Conservation (phyloP, 2,113 vertebrate species). For the Coreoperca whiteheadi region DNA sequence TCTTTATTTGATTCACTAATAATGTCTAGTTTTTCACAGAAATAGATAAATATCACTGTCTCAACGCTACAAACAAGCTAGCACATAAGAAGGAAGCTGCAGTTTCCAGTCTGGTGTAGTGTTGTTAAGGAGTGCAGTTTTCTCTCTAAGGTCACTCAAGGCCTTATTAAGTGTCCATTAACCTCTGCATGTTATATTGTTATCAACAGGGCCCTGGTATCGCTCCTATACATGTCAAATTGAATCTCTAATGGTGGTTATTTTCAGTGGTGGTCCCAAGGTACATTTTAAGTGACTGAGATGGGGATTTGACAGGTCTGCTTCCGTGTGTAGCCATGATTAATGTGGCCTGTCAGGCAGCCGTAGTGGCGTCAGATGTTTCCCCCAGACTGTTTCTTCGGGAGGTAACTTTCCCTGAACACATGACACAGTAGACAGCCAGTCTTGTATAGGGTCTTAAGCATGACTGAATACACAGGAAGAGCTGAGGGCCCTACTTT, state of each 20-base stretch:
- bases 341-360: constrained; percentile 82
- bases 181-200: constrained; percentile 64
- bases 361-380: constrained; percentile 80
- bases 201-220: constrained; percentile 65
- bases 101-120: constrained; percentile 9
- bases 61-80: background rate
- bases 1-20: background rate
- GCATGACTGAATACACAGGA: constrained; percentile 67
- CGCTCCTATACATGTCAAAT: constrained; percentile 77
- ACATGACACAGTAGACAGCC: constrained; percentile 76
- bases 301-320: constrained; percentile 80
- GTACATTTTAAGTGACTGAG: constrained; percentile 82
- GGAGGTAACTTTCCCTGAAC: constrained; percentile 80
- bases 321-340: constrained; percentile 78
- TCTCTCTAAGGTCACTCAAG: constrained; percentile 55
- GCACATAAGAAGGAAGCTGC: background rate
- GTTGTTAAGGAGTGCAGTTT: constrained; percentile 36
- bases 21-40: background rate
- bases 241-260: constrained; percentile 79
- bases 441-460: constrained; percentile 70
- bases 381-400: constrained; percentile 81
- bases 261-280: constrained; percentile 80
- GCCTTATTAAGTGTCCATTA: constrained; percentile 73
- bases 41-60: background rate
- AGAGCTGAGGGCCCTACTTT: constrained; percentile 66